Base-by-base conservation (phyloP, 2,113 vertebrate species). In the Vulpes vulpes region DNA sequence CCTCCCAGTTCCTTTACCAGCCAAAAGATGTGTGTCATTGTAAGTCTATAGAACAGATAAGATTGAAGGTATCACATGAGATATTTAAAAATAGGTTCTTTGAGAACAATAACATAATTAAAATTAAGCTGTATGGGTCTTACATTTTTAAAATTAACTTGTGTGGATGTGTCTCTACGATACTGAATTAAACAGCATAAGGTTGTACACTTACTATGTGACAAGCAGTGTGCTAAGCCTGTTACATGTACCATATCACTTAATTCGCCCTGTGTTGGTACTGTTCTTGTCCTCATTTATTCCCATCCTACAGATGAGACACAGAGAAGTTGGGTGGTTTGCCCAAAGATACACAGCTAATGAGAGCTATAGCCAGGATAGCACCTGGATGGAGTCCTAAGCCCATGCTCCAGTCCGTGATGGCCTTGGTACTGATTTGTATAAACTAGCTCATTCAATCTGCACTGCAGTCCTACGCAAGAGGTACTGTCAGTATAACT, bases 211-310 rank as follows among this genome's bases (percentile, higher is more conserved):
- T 71, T 78, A 0, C 35, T 32, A 0, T 0, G 17, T 35, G 51
- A 62, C 43, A 8, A 35, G 64, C 82, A n/a, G 19, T 64, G 20
- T 57, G 59, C 20, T 49, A 0, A 38, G 59, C 10, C n/a, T 1
- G 3, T 78, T 23, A 8, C 2, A 0, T 27, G 5, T 11, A 5
- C 32, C 4, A 0, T 23, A 3, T 69, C 62, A n/a, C 30, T 38
- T 65, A 22, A 3, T 86, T 82, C 69, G 0, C 19, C 65, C 67
- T 14, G 1, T 35, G 17, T 82, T 51, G 64, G 7, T 11, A 2
- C 55, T 14, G 0, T n/a, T 53, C 85, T 83, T 38, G 1, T n/a
- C 22, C 30, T 19, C 5, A 0, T 74, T 59, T 27, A 7, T 69
- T 74, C 15, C 71, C 11, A 0, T 76, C 59, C 35, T 55, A n/a